Evolutionary conservation across 2,888 invertebrate species (phyloP), one percentile per base, ranked within the genome.

Genomic region (Parelbella ahira): DNA sequence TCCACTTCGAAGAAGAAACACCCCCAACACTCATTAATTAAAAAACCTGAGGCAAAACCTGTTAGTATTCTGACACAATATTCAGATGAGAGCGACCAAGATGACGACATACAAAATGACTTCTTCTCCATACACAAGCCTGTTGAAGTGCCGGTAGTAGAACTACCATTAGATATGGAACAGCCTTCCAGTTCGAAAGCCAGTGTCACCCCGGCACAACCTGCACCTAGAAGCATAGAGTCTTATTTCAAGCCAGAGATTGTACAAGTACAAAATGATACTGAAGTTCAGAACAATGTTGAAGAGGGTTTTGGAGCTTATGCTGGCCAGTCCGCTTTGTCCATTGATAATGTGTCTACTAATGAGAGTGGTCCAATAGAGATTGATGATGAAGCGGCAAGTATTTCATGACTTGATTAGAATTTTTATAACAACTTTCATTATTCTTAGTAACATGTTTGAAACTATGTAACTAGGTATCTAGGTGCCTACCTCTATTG

Each of bases 111-210:
- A 21, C 77, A 84, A 34, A 89, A 88, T 56, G 78, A 89, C 49
- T 90, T 89, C 69, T 90, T 88, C 54, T 84, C 89, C 34, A 87
- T 89, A 51, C 82, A 89, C 61, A 83, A 88, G 54, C 63, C 68
- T n/a, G 51, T 67, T 20, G 82, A 86, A 19, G 55, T 77, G 49
- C 77, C 88, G 12, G 58, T 81, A 45, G 77, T 78, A 42, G 67
- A 88, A 28, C 15, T 63, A 46, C 64, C 64, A 13, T 62, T 58
- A 71, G 87, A 77, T 62, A 72, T 60, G 63, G 84, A 65, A 60
- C 43, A 51, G 13, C 41, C 41, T 6, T 42, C 28, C 32, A 46
- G 49, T 34, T 37, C 56, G 25, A 25, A 45, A 36, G 45, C 23
- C 7, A 28, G 18, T 19, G 10, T 19, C 42, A 29, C 41, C 11